These are phyloP conservation scores for Rhabditoides inermis DNA, from an alignment of 2,888 invertebrate genomes.

Conservation along the genomic window DNA sequence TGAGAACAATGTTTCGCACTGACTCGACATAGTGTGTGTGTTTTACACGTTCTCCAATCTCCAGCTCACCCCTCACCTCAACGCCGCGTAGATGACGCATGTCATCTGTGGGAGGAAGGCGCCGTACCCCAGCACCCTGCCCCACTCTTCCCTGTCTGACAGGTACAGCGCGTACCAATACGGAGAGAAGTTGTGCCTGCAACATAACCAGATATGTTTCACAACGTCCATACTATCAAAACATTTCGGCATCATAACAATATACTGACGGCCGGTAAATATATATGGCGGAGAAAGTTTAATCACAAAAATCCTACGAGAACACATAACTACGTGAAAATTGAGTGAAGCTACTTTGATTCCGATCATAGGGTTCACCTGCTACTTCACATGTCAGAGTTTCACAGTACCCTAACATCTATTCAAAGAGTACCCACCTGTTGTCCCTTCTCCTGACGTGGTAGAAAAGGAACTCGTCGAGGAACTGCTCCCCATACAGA, in stretches of 20 bases:
- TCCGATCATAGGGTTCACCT: neutral
- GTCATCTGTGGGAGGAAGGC: conserved; percentile 47
- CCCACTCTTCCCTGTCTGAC: conserved; percentile 57
- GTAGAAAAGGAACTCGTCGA: conserved; percentile 84
- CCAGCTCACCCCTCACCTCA: too few relatives aligned
- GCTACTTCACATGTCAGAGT: neutral
- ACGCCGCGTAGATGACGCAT: conserved; percentile 28
- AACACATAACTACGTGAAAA: too few relatives aligned
- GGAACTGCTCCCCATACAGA: conserved; percentile 75
- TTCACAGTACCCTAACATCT: neutral
- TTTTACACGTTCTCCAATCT: too few relatives aligned
- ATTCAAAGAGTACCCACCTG: neutral
- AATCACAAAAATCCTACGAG: neutral
- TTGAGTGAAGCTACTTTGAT: neutral
- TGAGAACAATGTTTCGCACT: too few relatives aligned
- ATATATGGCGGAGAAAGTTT: neutral
- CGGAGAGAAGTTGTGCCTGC: conserved; percentile 88
- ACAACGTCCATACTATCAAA: too few relatives aligned
- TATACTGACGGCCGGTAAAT: neutral
- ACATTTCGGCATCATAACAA: conserved; percentile 63
- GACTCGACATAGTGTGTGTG: too few relatives aligned
- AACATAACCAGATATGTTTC: conserved; percentile 63
- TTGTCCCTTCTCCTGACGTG: conserved; percentile 61
- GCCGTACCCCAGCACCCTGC: conserved; percentile 9
- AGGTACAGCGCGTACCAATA: conserved; percentile 87